phyloP scores from a whole-genome alignment of 2,888 invertebrate genomes.

The Nemoura dubitans region DNA sequence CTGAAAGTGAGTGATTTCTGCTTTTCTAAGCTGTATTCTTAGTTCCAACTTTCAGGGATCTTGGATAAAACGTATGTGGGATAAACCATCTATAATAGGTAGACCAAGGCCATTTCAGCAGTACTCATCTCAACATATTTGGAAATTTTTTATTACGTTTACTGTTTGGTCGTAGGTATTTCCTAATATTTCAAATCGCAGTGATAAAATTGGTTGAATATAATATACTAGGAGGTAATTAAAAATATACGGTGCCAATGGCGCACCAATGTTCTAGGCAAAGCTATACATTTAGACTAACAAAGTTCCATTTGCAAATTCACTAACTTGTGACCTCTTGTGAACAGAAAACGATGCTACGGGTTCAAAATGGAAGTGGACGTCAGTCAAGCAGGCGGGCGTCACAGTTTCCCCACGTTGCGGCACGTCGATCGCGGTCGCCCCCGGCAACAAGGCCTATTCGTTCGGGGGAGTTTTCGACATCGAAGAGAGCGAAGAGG shows the following conservation, averaged over 20 bases:
- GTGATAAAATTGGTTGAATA: too few species aligned
- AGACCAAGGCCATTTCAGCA: too few species aligned
- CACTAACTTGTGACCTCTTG: slow-evolving; percentile 32
- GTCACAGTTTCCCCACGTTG: slow-evolving; percentile 70
- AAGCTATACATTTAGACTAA: background rate
- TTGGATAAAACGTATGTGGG: too few species aligned
- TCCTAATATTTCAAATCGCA: too few species aligned
- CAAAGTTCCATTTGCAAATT: background rate
- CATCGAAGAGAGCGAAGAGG: slow-evolving; percentile 79
- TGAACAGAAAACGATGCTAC: slow-evolving; percentile 68
- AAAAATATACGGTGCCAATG: too few species aligned
- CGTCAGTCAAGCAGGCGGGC: slow-evolving; percentile 72
- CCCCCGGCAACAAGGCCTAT: slow-evolving; percentile 74
- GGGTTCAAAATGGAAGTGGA: slow-evolving; percentile 77
- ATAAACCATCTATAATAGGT: too few species aligned
- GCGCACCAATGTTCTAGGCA: background rate
- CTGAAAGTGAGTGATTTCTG: slow-evolving; percentile 66
- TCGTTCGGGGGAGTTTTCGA: slow-evolving; percentile 91
- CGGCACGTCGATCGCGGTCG: slow-evolving; percentile 72
- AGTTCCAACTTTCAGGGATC: too few species aligned
- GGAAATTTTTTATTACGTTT: too few species aligned
- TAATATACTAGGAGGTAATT: too few species aligned
- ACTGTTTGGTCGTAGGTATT: too few species aligned
- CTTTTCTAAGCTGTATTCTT: too few species aligned
- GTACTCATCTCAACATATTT: too few species aligned